These are phyloP conservation scores for Pogonognathellus flavescens DNA, from an alignment of 1,140 invertebrate genomes.

Conservation along the genomic window DNA sequence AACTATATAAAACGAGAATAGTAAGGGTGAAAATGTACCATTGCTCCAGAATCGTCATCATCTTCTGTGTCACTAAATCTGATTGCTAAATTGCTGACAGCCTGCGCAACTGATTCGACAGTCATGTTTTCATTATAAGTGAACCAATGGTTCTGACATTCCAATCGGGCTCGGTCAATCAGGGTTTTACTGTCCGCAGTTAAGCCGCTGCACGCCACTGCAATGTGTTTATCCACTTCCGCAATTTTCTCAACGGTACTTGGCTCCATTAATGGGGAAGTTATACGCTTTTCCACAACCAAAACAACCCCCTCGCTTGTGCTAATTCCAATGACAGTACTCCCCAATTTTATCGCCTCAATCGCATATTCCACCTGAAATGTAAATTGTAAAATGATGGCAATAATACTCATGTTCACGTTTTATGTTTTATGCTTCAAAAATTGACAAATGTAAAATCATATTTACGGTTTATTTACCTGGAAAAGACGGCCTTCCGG, in stretches of 20 bases:
- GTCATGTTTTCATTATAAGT: constrained; percentile 96
- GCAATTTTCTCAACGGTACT: constrained; percentile 78
- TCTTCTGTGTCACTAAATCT: constrained; percentile 98
- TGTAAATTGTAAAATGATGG: too few species aligned
- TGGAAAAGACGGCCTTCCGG: constrained; percentile 99
- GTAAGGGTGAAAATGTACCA: too few species aligned
- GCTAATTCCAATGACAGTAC: constrained; percentile 98
- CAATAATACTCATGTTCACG: too few species aligned
- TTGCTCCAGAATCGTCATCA: constrained; percentile 93
- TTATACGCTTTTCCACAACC: constrained; percentile 98
- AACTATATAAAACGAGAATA: too few species aligned
- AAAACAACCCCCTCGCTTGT: constrained; percentile 94
- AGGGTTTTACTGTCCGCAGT: constrained; percentile 98
- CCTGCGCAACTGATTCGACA: constrained; percentile 97
- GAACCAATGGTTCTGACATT: constrained; percentile 98
- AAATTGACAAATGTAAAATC: too few species aligned
- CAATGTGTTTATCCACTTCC: constrained; percentile 95
- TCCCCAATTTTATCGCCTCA: constrained; percentile 99
- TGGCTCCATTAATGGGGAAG: constrained; percentile 95
- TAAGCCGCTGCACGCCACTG: constrained; percentile 96
- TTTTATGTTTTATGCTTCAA: too few species aligned
- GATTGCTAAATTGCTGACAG: constrained; percentile 97
- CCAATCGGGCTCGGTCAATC: constrained; percentile 93
- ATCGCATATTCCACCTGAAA: constrained; percentile 99
- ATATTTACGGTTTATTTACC: too few species aligned